phyloP scores from a whole-genome alignment of 2,113 vertebrate species.

The Pardalotus punctatus region DNA sequence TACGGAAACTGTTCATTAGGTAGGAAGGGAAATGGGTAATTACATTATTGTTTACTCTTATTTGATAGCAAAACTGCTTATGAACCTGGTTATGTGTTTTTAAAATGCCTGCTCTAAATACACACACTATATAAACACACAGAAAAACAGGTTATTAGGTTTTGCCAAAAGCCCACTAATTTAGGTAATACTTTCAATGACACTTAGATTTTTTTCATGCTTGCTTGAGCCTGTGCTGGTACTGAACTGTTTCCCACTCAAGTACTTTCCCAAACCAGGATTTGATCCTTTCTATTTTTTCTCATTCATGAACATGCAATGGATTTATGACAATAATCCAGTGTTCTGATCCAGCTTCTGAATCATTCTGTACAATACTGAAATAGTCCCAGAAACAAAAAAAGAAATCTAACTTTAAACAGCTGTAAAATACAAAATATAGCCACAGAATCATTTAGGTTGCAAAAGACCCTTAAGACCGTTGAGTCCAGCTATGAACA shows the following conservation, averaged over 20 bases:
- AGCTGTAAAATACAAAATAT: neutral
- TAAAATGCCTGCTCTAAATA: neutral
- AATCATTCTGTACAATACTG: neutral
- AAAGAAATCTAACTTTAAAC: neutral
- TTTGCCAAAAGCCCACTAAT: neutral
- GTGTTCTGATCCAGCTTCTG: neutral
- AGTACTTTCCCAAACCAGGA: neutral
- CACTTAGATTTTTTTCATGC: neutral
- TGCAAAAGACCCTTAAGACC: neutral
- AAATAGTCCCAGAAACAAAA: neutral
- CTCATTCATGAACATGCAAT: neutral
- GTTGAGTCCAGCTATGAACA: neutral
- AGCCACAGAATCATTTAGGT: neutral
- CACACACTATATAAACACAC: neutral
- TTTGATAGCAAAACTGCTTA: neutral
- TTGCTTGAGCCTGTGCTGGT: neutral
- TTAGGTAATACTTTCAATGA: neutral
- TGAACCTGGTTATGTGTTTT: neutral
- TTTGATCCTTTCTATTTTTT: neutral
- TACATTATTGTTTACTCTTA: neutral
- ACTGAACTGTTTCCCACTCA: neutral
- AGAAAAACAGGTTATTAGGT: neutral
- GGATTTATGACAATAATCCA: neutral
- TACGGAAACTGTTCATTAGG: neutral
- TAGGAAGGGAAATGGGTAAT: neutral